These are phyloP conservation scores for Tympanoctomys barrerae DNA, from an alignment of 2,797 vertebrate species.

Conservation along the genomic window DNA sequence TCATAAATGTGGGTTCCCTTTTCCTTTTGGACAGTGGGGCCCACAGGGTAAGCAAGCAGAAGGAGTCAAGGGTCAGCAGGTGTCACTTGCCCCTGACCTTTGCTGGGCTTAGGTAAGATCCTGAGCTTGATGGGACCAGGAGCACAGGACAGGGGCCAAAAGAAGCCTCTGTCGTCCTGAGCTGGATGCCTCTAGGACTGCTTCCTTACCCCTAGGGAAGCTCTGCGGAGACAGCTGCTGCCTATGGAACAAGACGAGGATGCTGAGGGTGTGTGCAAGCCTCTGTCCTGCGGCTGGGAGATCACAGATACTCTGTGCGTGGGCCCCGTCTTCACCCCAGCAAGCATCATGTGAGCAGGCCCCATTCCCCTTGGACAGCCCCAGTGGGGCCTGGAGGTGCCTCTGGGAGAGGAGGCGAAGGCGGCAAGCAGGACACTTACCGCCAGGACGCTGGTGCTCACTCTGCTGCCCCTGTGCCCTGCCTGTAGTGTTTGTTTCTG, in stretches of 20 bases:
- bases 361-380: conserved; percentile 6
- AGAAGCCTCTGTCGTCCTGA: neutral
- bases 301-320: conserved; percentile 86
- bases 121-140: neutral
- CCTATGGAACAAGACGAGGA: conserved; percentile 79
- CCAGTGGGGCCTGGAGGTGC: conserved; percentile 70
- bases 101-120: neutral
- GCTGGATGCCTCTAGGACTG: neutral
- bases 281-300: conserved; percentile 89
- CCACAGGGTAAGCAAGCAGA: neutral
- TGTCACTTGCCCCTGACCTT: neutral
- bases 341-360: conserved; percentile 88
- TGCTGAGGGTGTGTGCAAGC: conserved; percentile 83
- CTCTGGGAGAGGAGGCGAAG: conserved; percentile 67
- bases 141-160: neutral
- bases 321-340: conserved; percentile 83
- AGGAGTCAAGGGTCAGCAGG: neutral
- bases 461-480: neutral
- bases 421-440: conserved; percentile 45
- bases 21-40: neutral
- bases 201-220: conserved; percentile 85
- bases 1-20: neutral
- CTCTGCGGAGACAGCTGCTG: conserved; percentile 80
- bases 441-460: conserved; percentile 29
- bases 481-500: conserved; percentile 64